phyloP scores from a whole-genome alignment of 2,113 vertebrate genomes.

The Cygnus buccinator region DNA sequence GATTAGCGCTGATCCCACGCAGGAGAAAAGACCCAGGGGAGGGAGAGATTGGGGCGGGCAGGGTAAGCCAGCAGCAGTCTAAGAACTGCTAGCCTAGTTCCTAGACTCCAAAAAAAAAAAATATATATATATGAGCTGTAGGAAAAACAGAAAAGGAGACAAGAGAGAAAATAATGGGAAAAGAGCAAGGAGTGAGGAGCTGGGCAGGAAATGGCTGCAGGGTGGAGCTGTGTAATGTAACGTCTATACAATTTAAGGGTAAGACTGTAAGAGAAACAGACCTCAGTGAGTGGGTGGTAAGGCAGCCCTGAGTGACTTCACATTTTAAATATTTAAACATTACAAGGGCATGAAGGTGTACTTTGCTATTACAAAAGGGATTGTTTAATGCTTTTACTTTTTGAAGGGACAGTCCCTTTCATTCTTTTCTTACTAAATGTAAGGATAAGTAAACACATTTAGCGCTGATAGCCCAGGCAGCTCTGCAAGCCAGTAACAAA shows the following conservation, averaged over 20 bases:
- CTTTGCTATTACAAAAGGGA: neutral
- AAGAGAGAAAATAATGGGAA: neutral
- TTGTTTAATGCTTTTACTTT: neutral
- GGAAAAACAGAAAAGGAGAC: neutral
- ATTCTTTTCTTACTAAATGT: neutral
- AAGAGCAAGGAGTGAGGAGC: neutral
- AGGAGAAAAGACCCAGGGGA: neutral
- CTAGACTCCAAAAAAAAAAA: neutral
- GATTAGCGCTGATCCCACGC: neutral
- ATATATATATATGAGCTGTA: neutral
- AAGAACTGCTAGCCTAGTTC: neutral
- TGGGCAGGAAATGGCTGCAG: slow-evolving; percentile 41
- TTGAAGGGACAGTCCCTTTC: neutral
- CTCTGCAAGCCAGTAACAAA: neutral
- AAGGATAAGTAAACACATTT: neutral
- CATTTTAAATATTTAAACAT: slow-evolving; percentile 32
- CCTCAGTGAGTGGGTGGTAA: slow-evolving; percentile 1
- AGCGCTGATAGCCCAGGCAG: neutral
- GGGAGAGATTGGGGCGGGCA: neutral
- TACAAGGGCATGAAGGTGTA: neutral
- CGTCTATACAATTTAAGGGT: neutral
- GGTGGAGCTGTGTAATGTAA: neutral
- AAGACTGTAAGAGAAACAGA: neutral
- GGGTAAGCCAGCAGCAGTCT: neutral
- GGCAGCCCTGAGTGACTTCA: slow-evolving; percentile 9